Conservation (phyloP, 2,888 invertebrate genomes). For the Elaeidobius kamerunicus region DNA sequence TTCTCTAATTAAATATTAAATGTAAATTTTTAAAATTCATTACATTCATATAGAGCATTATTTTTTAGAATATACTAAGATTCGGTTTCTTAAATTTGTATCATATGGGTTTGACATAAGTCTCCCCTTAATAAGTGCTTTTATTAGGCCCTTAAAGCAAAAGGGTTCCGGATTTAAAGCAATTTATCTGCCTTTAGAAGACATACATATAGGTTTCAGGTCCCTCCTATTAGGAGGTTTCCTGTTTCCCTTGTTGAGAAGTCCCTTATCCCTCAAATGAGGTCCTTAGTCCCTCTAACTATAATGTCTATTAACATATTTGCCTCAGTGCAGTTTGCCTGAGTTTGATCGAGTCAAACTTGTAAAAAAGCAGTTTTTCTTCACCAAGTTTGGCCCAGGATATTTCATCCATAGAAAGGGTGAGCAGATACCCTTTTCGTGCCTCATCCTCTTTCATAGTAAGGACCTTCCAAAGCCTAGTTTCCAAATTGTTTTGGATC, state of each 20-base stretch:
- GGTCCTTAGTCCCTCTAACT: background rate
- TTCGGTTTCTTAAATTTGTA: background rate
- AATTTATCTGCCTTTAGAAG: background rate
- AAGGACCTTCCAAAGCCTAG: background rate
- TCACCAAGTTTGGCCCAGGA: no score
- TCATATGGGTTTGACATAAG: background rate
- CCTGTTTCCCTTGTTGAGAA: background rate
- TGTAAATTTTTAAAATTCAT: no score
- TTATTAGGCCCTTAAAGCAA: background rate
- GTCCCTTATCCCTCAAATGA: no score
- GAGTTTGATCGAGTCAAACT: background rate
- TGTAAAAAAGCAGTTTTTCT: background rate
- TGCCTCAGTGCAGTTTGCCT: background rate
- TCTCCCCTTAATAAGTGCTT: background rate
- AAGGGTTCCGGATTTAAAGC: background rate
- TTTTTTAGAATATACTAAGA: no score
- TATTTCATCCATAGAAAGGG: no score
- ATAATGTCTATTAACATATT: no score
- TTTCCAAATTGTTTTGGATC: background rate
- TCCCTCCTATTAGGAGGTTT: background rate
- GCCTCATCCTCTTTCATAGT: background rate
- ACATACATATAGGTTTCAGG: background rate
- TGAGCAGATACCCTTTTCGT: background rate
- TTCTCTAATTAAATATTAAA: no score
- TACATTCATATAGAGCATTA: no score